Base-by-base conservation (phyloP, 2,888 invertebrate species). In the Netelia melanura region DNA sequence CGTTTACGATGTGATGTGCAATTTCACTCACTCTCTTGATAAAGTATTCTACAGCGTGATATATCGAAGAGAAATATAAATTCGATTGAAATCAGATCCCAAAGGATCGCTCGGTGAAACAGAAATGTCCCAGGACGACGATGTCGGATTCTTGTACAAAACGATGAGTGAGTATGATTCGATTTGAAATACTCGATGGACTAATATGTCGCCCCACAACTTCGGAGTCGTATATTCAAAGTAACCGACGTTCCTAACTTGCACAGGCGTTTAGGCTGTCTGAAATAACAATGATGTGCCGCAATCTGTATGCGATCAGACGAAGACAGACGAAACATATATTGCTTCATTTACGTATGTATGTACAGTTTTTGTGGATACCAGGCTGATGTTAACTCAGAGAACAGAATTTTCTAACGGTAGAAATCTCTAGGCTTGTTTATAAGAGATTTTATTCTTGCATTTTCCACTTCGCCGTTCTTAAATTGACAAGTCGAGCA, bases 81-180 rank as follows among this genome's bases (percentile, higher is more conserved):
- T 64, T 38, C 21, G 44, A 54, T n/a, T 8, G 25, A 64, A 56
- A 21, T 54, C 30, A 65, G 65, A 58, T 58, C 67, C 44, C 23
- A 17, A 79, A 83, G 83, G 83, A 83, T 74, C 72, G 56, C 76
- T 72, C 54, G 58, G 38, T 79, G 75, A 75, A 43, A 23, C 71
- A 44, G 68, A 88, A 89, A 93, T 93, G 93, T 93, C 93, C 81
- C 93, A 92, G 86, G 93, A 93, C 80, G 93, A 93, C 87, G 93
- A 93, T 87, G 93, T 93, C 67, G 93, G 93, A 84, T 93, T 93
- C 90, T 90, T 93, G 68, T 93, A 92, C 87, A 93, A 93, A 90
- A 93, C 93, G 52, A 93, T 93, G 93, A 93, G 93, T 93, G 86
- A 93, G 93, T 93, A 81, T 68, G 64, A 68, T 43, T 23, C 21